Conservation (phyloP, 2,113 vertebrate species). For the Xenopus tropicalis region UCB_Xtro_10.0 CM004448.2:82210001-82210500, state of each 20-base stretch:
- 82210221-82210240: too few relatives aligned
- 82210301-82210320: slow-evolving; percentile 70
- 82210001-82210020: too few relatives aligned
- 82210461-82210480: slow-evolving; percentile 46
- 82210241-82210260: not conserved
- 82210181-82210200: not conserved
- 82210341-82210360: slow-evolving; percentile 73
- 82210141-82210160: too few relatives aligned
- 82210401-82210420: slow-evolving; percentile 70
- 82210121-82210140: not conserved
- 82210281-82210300: slow-evolving; percentile 74
- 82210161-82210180: not conserved
- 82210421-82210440: slow-evolving; percentile 68
- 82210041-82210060: not conserved
- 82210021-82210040: not conserved
- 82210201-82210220: not conserved
- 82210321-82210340: slow-evolving; percentile 72
- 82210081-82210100: not conserved
- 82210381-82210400: slow-evolving; percentile 73
- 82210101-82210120: not conserved
- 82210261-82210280: slow-evolving; percentile 68
- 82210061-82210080: not conserved
- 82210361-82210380: slow-evolving; percentile 75
- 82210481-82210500: slow-evolving; percentile 5
- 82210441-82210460: slow-evolving; percentile 69